Percentiles rank a stretch among this genome's conserved stretches.
Evolutionary conservation across 2,888 invertebrate genomes (phyloP).

Genomic region (Acrobasis consociella): DNA sequence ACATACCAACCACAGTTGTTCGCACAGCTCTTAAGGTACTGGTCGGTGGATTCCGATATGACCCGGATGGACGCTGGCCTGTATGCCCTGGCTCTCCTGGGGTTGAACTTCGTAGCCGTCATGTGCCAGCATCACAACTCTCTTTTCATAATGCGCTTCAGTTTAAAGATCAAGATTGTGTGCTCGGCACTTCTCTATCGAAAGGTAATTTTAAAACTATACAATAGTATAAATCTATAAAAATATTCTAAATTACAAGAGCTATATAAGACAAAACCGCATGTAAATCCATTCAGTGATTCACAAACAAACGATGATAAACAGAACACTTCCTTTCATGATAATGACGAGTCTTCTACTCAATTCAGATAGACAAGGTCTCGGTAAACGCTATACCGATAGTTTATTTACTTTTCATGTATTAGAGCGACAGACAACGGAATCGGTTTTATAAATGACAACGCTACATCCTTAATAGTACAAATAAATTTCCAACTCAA

Average conservation of each 20-base stretch:
- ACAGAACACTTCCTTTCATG: too few species aligned
- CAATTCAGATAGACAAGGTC: too few species aligned
- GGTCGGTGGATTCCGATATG: conserved; percentile 66
- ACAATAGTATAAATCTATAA: neutral
- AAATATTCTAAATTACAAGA: conserved; percentile 26
- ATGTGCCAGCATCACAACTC: conserved; percentile 88
- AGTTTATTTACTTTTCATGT: too few species aligned
- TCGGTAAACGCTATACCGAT: too few species aligned
- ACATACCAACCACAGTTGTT: conserved; percentile 80
- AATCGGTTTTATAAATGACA: too few species aligned
- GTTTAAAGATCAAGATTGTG: conserved; percentile 87
- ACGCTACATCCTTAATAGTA: too few species aligned
- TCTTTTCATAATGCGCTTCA: conserved; percentile 84
- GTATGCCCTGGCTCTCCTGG: conserved; percentile 78
- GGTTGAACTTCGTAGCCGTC: conserved; percentile 74
- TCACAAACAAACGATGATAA: too few species aligned
- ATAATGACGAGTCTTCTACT: too few species aligned
- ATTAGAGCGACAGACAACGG: too few species aligned
- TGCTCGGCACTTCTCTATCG: conserved; percentile 88
- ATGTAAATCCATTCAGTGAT: too few species aligned
- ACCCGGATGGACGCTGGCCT: conserved; percentile 78
- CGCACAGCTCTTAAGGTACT: conserved; percentile 75
- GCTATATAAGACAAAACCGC: too few species aligned
- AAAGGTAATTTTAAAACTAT: conserved; percentile 81
- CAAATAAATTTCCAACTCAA: too few species aligned